Evolutionary conservation across 2,113 vertebrate species (phyloP).

Genomic region (Anarhynchus alexandrinus): DNA sequence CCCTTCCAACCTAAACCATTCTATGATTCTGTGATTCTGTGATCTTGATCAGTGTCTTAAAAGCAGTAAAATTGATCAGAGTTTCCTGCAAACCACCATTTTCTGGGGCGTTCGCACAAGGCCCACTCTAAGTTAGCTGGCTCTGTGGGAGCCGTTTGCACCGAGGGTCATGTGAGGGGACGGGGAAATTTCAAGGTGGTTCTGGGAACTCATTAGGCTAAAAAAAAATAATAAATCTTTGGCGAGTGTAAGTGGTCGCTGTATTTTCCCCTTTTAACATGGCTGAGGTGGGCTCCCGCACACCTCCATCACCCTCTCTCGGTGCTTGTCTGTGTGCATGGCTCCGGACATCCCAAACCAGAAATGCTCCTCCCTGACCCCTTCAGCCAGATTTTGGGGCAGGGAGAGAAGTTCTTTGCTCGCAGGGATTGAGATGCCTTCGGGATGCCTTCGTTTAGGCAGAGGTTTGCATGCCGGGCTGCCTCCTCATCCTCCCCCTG

Average conservation of each 20-base stretch:
- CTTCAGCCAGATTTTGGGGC: background rate
- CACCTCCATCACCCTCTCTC: background rate
- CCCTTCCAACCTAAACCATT: no score
- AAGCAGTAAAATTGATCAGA: background rate
- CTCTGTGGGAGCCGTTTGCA: background rate
- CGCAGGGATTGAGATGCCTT: rapidly evolving
- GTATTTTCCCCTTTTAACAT: background rate
- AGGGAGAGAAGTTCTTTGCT: background rate
- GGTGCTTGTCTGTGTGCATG: rapidly evolving
- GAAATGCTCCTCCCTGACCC: rapidly evolving
- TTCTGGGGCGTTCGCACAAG: background rate
- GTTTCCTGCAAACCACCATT: background rate
- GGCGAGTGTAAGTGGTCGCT: background rate
- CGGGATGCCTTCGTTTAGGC: background rate
- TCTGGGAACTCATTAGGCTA: background rate
- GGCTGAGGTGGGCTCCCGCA: rapidly evolving
- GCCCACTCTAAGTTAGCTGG: background rate
- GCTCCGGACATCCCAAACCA: rapidly evolving
- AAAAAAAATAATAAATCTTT: background rate
- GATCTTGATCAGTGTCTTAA: background rate
- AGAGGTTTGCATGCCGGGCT: background rate
- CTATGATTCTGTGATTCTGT: no score
- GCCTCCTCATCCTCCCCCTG: background rate
- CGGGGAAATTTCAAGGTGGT: background rate
- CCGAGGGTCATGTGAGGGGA: rapidly evolving